Base-by-base conservation (phyloP, 2,113 vertebrate species). In the Aspidoscelis tigris region DNA sequence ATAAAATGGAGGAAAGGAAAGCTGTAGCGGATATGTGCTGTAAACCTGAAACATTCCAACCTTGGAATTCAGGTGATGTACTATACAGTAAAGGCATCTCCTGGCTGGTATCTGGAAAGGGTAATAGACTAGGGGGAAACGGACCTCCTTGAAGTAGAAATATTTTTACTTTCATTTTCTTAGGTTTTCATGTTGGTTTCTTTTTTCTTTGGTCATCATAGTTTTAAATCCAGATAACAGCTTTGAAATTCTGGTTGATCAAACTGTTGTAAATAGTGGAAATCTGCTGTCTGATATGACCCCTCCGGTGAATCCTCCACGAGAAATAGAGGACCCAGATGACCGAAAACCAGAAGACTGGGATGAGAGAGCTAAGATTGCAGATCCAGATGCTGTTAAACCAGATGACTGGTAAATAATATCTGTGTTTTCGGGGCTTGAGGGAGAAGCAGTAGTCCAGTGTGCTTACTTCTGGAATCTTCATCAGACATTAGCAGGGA, bases 301-400 rank as follows among this genome's bases (percentile, higher is more conserved):
- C 66, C 99, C 99, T 6, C 84, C 98, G 5, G 96, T 99, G 55
- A 99, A 99, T 92, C 99, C 99, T 22, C 86, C 97, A 0, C 96
- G 97, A 24, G 99, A 99, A 95, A 98, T 99, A 58, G 98, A 99
- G 87, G 99, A 99, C 87, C 98, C 98, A 0, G 97, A 99, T 70
- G 98, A 99, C 92, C 95, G 94, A 80, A 99, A 99, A 61, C 99
- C 99, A 0, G 99, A 99, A 81, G 98, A 99, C 90, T 99, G 99
- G 99, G 99, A 99, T 86, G 99, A 99, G 92, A 97, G 98, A 86
- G 96, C 99, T 47, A 99, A 99, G 95, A 98, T 99, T 86, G 96
- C 98, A 90, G 99, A 99, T 91, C 98, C 98, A 0, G 96, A 97
- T 85, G 98, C 99, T 41, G 91, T 96, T 86, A 99, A 99, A 88